phyloP scores from a whole-genome alignment of 2,113 vertebrate species.

The Prolemur simus region DNA sequence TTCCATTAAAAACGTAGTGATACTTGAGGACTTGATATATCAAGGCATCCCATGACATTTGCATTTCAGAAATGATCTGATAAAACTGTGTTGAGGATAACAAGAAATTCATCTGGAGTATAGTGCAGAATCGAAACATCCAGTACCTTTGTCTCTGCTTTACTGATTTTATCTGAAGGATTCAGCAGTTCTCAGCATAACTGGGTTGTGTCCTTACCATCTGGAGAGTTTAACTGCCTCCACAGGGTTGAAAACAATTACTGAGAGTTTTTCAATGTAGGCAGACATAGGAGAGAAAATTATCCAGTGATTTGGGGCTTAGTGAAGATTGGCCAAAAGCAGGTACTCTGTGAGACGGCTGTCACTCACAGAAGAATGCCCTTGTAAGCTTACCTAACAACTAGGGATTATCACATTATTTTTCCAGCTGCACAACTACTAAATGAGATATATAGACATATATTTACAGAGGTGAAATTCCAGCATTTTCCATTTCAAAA shows the following conservation, averaged over 20 bases:
- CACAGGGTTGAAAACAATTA: conserved; percentile 45
- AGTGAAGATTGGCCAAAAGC: conserved; percentile 4
- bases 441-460: neutral
- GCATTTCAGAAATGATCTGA: conserved; percentile 41
- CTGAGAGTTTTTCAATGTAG: neutral
- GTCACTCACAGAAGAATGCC: conserved; percentile 21
- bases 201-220: conserved; percentile 39
- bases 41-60: conserved; percentile 22
- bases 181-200: conserved; percentile 13
- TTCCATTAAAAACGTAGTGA: neutral
- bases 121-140: neutral
- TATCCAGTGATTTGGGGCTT: conserved; percentile 52
- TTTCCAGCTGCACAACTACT: conserved; percentile 19
- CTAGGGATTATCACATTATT: neutral
- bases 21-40: neutral
- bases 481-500: conserved; percentile 12
- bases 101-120: neutral
- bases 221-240: conserved; percentile 47
- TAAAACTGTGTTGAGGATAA: neutral
- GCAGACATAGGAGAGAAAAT: conserved; percentile 20
- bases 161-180: conserved; percentile 49
- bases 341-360: neutral
- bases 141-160: neutral
- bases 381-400: conserved; percentile 40
- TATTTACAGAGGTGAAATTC: neutral